These are phyloP conservation scores for Okapia johnstoni DNA, from an alignment of 2,113 vertebrate genomes.

Conservation along the genomic window DNA sequence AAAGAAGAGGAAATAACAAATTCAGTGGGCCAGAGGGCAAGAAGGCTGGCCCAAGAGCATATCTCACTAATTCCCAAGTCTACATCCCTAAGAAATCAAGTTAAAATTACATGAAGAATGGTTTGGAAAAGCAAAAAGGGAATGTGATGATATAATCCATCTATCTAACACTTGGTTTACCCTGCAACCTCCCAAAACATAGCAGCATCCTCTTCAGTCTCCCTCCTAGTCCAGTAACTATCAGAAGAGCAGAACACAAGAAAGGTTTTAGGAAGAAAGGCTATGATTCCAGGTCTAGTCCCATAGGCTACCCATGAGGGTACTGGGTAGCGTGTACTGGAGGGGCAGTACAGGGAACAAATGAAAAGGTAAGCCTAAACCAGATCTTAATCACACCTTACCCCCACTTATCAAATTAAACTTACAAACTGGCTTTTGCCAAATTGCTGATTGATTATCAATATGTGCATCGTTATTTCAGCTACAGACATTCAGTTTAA, in stretches of 20 bases:
- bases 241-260: not conserved
- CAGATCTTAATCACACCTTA: not conserved
- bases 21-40: not conserved
- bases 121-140: not conserved
- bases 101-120: slow-evolving; percentile 20
- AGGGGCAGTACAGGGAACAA: not conserved
- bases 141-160: not conserved
- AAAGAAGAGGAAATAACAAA: not conserved
- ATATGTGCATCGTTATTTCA: not conserved
- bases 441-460: not conserved
- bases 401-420: not conserved
- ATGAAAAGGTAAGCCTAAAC: not conserved
- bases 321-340: no score
- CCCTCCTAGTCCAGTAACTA: not conserved
- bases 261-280: slow-evolving; percentile 1
- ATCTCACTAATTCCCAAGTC: not conserved
- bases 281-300: not conserved
- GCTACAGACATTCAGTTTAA: not conserved
- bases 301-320: not conserved
- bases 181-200: not conserved
- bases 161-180: not conserved
- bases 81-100: not conserved
- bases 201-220: not conserved
- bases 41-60: not conserved
- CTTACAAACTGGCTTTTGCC: not conserved